Evolutionary conservation across 2,113 vertebrate species (phyloP), one percentile per base, ranked within the genome.

Genomic region (Hippoglossus stenolepis): DNA sequence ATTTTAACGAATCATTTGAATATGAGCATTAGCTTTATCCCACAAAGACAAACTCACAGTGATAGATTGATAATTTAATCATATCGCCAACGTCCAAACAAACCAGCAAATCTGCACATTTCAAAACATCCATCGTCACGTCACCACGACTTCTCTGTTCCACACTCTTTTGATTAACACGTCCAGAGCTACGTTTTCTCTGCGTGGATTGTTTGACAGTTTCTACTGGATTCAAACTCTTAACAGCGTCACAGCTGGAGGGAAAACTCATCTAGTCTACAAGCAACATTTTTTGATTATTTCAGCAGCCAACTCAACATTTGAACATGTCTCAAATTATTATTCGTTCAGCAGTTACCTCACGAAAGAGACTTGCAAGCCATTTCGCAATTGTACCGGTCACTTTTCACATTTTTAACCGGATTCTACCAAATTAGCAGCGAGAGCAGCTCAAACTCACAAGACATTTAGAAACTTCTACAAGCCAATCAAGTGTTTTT

Each of bases 31-130:
- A 20, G 11, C 3, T 20, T 17, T 1, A 7, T 54, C 15, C 4
- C 3, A 58, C 6, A 65, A 51, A 51, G 51, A 18, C 14, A 58
- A 51, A 56, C 28, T 28, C 64, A 28, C 35, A 73, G 47, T 51
- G 71, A 67, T 6, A 71, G 23, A 14, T 9, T 21, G 35, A 86
- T 45, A 43, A 75, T 84, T 87, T 80, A 77, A 23, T 77, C 3
- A 18, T 31, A 49, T 63, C 43, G 24, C 15, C 51, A 17, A 65
- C 61, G 72, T 71, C 67, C 63, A 62, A 28, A 66, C 66, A 49
- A 65, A 47, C 51, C 69, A n/a, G 43, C 47, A 51, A 18, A 53
- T 14, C 51, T 54, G 18, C 51, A 60, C 61, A 51, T 43, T 59
- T 68, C 61, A 73, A 54, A 70, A 59, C 0, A 26, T 53, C 51